Conservation (phyloP, 1,140 invertebrate genomes). For the Atta cephalotes region DNA sequence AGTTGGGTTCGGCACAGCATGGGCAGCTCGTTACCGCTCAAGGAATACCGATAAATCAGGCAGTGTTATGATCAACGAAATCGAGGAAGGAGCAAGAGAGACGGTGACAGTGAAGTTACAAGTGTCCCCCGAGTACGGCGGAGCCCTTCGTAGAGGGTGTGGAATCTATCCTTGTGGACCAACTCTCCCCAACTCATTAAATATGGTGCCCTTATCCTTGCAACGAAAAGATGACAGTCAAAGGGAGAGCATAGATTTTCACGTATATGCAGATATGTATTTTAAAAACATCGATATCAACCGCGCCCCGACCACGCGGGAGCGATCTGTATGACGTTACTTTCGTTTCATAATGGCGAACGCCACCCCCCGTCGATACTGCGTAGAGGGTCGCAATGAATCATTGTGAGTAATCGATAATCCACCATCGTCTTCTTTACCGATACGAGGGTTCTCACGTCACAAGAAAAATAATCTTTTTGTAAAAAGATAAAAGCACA, state of each 20-base stretch:
- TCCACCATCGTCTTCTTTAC: constrained; percentile 63
- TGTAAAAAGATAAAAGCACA: background rate
- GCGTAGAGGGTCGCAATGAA: constrained; percentile 78
- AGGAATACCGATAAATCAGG: constrained; percentile 85
- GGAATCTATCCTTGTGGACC: constrained; percentile 64
- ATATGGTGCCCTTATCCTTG: constrained; percentile 79
- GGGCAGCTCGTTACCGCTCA: constrained; percentile 71
- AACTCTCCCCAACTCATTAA: constrained; percentile 83
- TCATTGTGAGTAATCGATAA: constrained; percentile 80
- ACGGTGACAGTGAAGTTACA: constrained; percentile 69
- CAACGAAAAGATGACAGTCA: constrained; percentile 24
- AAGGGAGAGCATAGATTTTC: constrained; percentile 65
- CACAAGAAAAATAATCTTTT: constrained; percentile 24
- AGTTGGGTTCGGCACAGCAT: constrained; percentile 4
- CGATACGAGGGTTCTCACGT: constrained; percentile 15
- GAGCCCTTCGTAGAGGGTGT: constrained; percentile 51
- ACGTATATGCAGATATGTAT: constrained; percentile 82
- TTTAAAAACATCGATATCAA: constrained; percentile 84
- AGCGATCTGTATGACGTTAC: constrained; percentile 82
- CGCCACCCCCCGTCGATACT: constrained; percentile 73
- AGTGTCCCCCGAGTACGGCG: constrained; percentile 75
- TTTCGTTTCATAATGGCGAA: constrained; percentile 81
- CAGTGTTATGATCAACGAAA: constrained; percentile 70
- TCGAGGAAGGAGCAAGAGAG: constrained; percentile 61
- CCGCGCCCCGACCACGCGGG: constrained; percentile 78